Base-by-base conservation (phyloP, 1,140 invertebrate species). In the Leptinotarsa undecemlineata region DNA sequence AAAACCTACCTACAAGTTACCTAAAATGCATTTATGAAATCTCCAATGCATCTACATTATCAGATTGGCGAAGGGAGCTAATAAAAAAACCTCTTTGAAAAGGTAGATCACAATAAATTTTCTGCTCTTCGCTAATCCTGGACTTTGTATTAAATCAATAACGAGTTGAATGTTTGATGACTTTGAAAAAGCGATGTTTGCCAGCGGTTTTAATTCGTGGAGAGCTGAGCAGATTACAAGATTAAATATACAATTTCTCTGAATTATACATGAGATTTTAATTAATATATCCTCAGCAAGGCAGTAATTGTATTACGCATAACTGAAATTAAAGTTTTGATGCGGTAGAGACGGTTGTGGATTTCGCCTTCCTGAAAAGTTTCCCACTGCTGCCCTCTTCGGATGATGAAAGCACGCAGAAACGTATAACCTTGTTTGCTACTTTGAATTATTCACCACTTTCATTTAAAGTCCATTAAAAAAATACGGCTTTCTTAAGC, bases 261-360 rank as follows among this genome's bases (percentile, higher is more conserved):
- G 81, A 82, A 83, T 82, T 80, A 82, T 80, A 82, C 80, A 83
- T 83, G 79, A 82, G 81, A 81, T 82, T 82, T 83, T 83, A 83
- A 83, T 83, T 83, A 83, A 83, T 83, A 82, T 80, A 83, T 82
- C 81, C 82, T 78, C 81, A 77, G 76, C 72, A 80, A 79, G 74
- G 76, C 77, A 73, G 76, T 83, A 83, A 83, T 81, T 76, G 77
- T 76, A 81, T 83, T 83, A 83, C 62, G 48, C 71, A 70, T 75
- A 76, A 77, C 77, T 75, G 77, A 81, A 81, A 82, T 81, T 79
- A 79, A 80, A 81, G 79, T 82, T 81, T 79, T 71, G 76, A 80
- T 74, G 72, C 73, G 68, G 71, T 14, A 67, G 51, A 72, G 48
- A 72, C 51, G 20, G 15, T 61, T 71, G 14, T 21, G 67, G 42